Conservation (phyloP, 2,113 vertebrate genomes). For the Macaca fascicularis region DNA sequence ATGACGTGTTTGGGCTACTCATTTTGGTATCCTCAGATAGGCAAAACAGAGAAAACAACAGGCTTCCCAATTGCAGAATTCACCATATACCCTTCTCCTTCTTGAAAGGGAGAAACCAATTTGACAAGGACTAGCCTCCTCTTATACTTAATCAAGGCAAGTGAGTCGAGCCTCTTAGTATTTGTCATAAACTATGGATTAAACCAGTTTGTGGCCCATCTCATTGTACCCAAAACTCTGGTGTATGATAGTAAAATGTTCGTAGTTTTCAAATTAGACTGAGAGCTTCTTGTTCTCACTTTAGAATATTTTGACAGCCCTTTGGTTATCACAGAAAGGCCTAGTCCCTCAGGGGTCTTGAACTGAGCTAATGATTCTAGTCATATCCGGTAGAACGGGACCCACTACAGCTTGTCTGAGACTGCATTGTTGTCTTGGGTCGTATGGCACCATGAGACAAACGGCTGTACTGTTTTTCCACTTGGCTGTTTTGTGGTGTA, state of each 20-base stretch:
- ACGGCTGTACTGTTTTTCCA: slow-evolving; percentile 22
- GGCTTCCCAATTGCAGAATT: not conserved
- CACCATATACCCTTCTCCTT: not conserved
- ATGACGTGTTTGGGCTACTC: not conserved
- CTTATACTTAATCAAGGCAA: not conserved
- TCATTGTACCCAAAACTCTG: not conserved
- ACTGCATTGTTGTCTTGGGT: not conserved
- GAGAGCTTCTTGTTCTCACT: not conserved
- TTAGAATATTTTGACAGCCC: not conserved
- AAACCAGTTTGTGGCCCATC: not conserved
- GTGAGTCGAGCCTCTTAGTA: not conserved
- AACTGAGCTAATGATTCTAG: not conserved
- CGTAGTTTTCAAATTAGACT: not conserved
- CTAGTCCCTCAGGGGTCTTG: not conserved
- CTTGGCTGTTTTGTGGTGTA: slow-evolving; percentile 36
- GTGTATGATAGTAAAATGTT: not conserved
- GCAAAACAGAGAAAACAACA: not conserved
- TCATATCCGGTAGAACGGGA: not conserved
- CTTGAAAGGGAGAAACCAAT: not conserved
- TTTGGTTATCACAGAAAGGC: not conserved
- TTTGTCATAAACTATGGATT: not conserved
- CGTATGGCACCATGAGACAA: not conserved
- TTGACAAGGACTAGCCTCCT: not conserved
- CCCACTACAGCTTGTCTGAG: not conserved
- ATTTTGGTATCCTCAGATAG: not conserved